Conservation (phyloP, 2,113 vertebrate genomes). For the Egretta garzetta region DNA sequence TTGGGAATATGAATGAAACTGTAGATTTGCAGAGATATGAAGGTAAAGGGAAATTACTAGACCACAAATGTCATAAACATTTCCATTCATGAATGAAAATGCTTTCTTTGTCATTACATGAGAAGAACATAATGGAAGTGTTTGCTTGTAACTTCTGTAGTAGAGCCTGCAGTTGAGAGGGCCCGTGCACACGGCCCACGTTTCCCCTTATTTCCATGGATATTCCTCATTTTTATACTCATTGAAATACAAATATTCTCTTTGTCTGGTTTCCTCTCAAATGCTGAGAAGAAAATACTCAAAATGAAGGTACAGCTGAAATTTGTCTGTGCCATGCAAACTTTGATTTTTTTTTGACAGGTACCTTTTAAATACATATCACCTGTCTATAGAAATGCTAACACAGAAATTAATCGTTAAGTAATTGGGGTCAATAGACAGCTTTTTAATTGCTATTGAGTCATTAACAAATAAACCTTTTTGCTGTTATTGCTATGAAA, state of each 20-base stretch:
- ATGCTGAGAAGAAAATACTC: neutral
- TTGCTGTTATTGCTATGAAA: neutral
- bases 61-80: neutral
- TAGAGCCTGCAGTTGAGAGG: neutral
- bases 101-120: neutral
- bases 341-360: neutral
- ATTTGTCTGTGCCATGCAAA: neutral
- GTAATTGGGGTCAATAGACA: neutral
- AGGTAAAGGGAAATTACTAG: neutral
- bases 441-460: neutral
- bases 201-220: neutral
- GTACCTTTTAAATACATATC: neutral
- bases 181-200: rapidly evolving
- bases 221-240: neutral
- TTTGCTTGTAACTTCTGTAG: neutral
- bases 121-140: neutral
- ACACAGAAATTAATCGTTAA: neutral
- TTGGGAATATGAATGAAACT: neutral
- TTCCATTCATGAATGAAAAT: slow-evolving; percentile 17
- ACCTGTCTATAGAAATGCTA: neutral
- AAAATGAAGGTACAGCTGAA: neutral
- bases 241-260: neutral
- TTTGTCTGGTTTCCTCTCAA: neutral
- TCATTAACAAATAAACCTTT: neutral
- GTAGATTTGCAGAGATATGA: neutral